These are phyloP conservation scores for Drosophila sechellia DNA, from an alignment of 1,140 invertebrate species.

Conservation along the genomic window DNA sequence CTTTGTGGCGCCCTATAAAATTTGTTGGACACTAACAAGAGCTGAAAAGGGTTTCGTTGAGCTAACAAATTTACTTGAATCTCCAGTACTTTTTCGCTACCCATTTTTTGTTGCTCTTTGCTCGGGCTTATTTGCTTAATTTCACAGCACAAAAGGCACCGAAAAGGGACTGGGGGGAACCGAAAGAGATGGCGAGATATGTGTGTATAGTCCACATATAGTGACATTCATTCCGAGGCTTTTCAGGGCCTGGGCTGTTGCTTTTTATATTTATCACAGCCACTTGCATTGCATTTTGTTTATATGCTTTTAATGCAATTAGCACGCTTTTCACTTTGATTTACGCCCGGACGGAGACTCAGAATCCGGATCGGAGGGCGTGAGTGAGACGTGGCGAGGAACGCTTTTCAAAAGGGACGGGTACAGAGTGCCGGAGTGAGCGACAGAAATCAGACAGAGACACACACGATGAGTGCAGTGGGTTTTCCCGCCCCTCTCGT, in stretches of 20 bases:
- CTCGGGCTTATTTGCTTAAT: constrained; percentile 76
- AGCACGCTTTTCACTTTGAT: constrained; percentile 82
- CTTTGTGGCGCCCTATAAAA: constrained; percentile 36
- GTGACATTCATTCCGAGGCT: constrained; percentile 22
- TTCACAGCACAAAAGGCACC: constrained; percentile 65
- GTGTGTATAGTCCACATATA: neutral
- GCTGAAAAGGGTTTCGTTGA: constrained; percentile 24
- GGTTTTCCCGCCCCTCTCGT: constrained; percentile 9
- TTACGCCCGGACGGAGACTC: constrained; percentile 69
- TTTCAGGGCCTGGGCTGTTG: constrained; percentile 40
- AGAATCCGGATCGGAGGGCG: constrained; percentile 44
- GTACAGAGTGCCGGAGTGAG: constrained; percentile 40
- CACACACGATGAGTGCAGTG: constrained; percentile 42
- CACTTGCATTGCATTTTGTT: constrained; percentile 82
- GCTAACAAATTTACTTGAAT: constrained; percentile 45
- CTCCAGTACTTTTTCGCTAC: constrained; percentile 25
- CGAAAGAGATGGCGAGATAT: constrained; percentile 5
- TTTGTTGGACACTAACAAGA: constrained; percentile 43
- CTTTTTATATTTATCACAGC: constrained; percentile 71
- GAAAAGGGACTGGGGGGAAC: constrained; percentile 2
- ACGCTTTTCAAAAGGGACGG: constrained; percentile 26
- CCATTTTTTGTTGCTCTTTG: constrained; percentile 18
- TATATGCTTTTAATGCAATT: constrained; percentile 83
- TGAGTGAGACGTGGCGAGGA: constrained; percentile 17
- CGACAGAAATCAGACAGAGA: constrained; percentile 44